Conservation (phyloP, 2,888 invertebrate genomes). For the Eristalis pertinax region DNA sequence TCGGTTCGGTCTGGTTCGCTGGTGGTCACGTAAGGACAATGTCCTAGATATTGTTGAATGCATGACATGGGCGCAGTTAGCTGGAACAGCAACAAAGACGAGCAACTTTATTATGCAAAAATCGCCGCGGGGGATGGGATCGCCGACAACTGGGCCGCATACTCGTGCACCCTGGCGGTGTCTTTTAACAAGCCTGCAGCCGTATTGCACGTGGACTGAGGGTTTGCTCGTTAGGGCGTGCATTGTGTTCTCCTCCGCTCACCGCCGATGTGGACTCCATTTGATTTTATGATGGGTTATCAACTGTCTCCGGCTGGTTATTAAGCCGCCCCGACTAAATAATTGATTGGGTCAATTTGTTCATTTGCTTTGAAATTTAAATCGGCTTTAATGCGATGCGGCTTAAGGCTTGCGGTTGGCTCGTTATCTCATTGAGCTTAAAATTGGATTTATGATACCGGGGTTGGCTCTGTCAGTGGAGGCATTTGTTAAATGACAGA, state of each 20-base stretch:
- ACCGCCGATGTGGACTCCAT: constrained; percentile 38
- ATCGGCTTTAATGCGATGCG: neutral
- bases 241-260: neutral
- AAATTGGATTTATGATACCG: neutral
- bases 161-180: constrained; percentile 16
- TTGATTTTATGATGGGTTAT: constrained; percentile 47
- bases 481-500: no score
- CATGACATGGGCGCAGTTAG: constrained; percentile 70
- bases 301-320: constrained; percentile 1
- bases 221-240: neutral
- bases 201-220: neutral
- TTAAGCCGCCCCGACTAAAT: neutral
- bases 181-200: neutral
- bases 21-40: constrained; percentile 71
- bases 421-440: neutral
- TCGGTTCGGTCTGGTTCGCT: neutral
- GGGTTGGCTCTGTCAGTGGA: neutral
- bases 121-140: constrained; percentile 12
- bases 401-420: neutral
- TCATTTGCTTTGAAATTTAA: constrained; percentile 9
- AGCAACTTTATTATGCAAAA: constrained; percentile 52
- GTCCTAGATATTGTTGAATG: constrained; percentile 68
- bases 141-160: constrained; percentile 22
- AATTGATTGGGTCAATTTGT: constrained; percentile 38
- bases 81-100: constrained; percentile 12